phyloP scores from a whole-genome alignment of 2,888 invertebrate genomes.

The Podotricha telesiphe region DNA sequence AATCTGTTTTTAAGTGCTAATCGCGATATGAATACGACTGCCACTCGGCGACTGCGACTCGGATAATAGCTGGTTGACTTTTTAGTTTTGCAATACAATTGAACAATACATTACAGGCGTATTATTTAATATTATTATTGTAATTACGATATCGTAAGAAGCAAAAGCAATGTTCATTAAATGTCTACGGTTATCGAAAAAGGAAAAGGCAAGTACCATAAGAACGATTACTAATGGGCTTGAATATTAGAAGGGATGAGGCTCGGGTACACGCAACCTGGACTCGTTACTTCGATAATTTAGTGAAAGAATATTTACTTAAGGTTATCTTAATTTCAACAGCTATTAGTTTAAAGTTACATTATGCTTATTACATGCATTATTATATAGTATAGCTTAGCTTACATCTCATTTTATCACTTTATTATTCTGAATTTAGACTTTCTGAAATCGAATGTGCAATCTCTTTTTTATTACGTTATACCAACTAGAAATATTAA shows the following conservation, averaged over 20 bases:
- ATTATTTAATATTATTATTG: neutral
- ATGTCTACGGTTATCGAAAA: slow-evolving; percentile 34
- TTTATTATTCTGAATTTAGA: too few species aligned
- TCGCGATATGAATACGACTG: slow-evolving; percentile 22
- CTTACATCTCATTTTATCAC: too few species aligned
- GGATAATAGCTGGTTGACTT: slow-evolving; percentile 11
- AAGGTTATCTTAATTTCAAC: neutral
- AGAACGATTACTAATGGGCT: slow-evolving; percentile 52
- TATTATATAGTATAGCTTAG: too few species aligned
- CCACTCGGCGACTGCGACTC: neutral
- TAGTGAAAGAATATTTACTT: slow-evolving; percentile 45
- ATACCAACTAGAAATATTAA: too few species aligned
- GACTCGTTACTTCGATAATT: slow-evolving; percentile 49
- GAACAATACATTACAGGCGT: neutral
- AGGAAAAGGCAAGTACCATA: slow-evolving; percentile 38
- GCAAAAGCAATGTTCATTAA: slow-evolving; percentile 28
- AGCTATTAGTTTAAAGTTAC: neutral
- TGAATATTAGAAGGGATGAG: slow-evolving; percentile 57
- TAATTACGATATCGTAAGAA: slow-evolving; percentile 13
- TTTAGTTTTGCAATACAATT: neutral
- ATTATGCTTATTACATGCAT: too few species aligned
- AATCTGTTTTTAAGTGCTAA: slow-evolving; percentile 42
- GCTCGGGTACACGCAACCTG: slow-evolving; percentile 54
- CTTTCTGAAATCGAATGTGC: too few species aligned
- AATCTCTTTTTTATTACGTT: too few species aligned